phyloP scores from a whole-genome alignment of 2,113 vertebrate species.

The Gavia stellata region DNA sequence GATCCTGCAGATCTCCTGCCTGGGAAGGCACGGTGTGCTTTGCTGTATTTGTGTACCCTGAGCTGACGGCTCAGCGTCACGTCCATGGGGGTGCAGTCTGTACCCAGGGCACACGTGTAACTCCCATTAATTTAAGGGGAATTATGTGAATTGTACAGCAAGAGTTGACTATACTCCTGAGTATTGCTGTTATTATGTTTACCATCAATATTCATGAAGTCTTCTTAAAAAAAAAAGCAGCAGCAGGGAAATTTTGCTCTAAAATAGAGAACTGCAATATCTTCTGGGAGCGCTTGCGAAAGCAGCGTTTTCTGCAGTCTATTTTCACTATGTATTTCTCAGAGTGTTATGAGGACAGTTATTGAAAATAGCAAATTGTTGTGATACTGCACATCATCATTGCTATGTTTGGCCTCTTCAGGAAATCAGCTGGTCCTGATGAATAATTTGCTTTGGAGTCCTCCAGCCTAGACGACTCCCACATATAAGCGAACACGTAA shows the following conservation, averaged over 20 bases:
- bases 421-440: background rate
- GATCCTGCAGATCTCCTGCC: rapidly evolving
- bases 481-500: background rate
- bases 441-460: constrained; percentile 18
- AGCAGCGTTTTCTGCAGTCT: rapidly evolving
- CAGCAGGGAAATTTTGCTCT: background rate
- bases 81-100: background rate
- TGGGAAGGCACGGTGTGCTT: background rate
- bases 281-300: background rate
- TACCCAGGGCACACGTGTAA: background rate
- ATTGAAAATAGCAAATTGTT: background rate
- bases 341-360: background rate
- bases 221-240: background rate
- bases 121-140: constrained; percentile 22
- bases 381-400: background rate
- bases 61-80: rapidly evolving
- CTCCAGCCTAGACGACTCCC: background rate
- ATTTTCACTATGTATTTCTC: background rate
- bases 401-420: background rate
- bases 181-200: constrained; percentile 57
- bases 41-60: rapidly evolving
- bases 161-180: constrained; percentile 28
- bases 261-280: background rate
- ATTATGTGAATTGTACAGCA: constrained; percentile 47
- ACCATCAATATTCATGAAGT: constrained; percentile 44